These are phyloP conservation scores for Mustela lutreola DNA, from an alignment of 2,113 vertebrate genomes.

Conservation along the genomic window DNA sequence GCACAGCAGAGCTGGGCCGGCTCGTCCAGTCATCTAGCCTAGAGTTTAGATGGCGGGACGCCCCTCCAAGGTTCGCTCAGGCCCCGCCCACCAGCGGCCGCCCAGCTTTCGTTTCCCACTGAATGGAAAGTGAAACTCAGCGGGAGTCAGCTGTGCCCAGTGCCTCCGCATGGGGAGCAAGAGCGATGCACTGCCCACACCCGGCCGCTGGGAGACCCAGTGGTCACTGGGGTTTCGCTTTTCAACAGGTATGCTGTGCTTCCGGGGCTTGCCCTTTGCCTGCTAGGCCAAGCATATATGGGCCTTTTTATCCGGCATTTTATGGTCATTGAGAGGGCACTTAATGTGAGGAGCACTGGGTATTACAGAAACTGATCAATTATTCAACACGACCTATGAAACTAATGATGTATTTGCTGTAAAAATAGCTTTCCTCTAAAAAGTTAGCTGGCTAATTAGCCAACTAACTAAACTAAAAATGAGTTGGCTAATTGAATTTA, in stretches of 20 bases:
- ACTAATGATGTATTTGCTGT: too few species aligned
- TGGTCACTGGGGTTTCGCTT: accelerated
- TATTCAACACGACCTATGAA: too few species aligned
- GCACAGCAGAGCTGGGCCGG: accelerated
- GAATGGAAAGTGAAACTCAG: constrained; percentile 78
- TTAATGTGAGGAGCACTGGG: neutral
- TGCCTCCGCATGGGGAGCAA: neutral
- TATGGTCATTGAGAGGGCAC: neutral
- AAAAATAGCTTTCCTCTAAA: too few species aligned
- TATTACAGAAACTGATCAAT: too few species aligned
- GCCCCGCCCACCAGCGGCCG: neutral
- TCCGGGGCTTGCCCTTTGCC: accelerated
- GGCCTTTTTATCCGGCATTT: neutral
- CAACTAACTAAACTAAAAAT: too few species aligned
- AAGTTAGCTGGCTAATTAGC: too few species aligned
- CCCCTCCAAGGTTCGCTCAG: neutral
- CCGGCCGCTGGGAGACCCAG: neutral
- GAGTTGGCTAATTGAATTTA: too few species aligned
- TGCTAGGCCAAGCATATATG: neutral
- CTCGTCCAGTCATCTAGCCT: accelerated
- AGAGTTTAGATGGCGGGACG: accelerated
- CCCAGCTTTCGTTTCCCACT: constrained; percentile 69
- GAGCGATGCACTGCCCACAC: neutral
- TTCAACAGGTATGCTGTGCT: accelerated
- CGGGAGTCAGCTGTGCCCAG: accelerated